Conservation (phyloP, 1,140 invertebrate genomes). For the Nilaparvata lugens region DNA sequence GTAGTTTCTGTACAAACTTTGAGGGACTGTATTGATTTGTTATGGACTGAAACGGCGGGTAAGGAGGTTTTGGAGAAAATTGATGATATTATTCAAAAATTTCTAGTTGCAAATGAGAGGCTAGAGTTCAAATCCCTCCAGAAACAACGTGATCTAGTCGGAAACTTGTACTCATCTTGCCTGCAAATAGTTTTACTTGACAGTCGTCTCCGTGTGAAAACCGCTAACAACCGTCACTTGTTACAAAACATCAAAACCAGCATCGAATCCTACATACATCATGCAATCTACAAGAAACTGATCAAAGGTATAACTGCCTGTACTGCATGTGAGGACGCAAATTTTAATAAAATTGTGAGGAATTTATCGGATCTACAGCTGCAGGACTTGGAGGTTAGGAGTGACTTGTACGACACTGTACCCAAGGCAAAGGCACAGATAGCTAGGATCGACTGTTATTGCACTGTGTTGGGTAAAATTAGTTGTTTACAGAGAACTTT, state of each 20-base stretch:
- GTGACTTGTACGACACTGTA: slow-evolving; percentile 53
- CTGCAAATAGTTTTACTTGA: slow-evolving; percentile 57
- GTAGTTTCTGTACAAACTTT: slow-evolving; percentile 49
- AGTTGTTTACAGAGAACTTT: slow-evolving; percentile 63
- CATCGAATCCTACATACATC: slow-evolving; percentile 68
- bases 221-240: slow-evolving; percentile 45
- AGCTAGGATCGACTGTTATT: slow-evolving; percentile 55
- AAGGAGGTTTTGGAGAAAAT: slow-evolving; percentile 53
- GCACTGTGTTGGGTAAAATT: slow-evolving; percentile 67
- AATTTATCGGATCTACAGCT: slow-evolving; percentile 63
- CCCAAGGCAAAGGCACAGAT: slow-evolving; percentile 63
- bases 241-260: slow-evolving; percentile 55
- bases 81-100: slow-evolving; percentile 41
- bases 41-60: slow-evolving; percentile 61
- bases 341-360: slow-evolving; percentile 69
- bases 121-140: slow-evolving; percentile 41
- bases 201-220: slow-evolving; percentile 47
- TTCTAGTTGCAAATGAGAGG: slow-evolving; percentile 39
- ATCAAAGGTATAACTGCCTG: slow-evolving; percentile 56
- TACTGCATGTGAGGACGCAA: slow-evolving; percentile 55
- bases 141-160: slow-evolving; percentile 48
- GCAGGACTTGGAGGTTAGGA: slow-evolving; percentile 56
- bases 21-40: slow-evolving; percentile 64
- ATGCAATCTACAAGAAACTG: slow-evolving; percentile 57
- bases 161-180: slow-evolving; percentile 57